phyloP scores from a whole-genome alignment of 53 echinoderm and acorn worm genomes.

The Antedon mediterranea region DNA sequence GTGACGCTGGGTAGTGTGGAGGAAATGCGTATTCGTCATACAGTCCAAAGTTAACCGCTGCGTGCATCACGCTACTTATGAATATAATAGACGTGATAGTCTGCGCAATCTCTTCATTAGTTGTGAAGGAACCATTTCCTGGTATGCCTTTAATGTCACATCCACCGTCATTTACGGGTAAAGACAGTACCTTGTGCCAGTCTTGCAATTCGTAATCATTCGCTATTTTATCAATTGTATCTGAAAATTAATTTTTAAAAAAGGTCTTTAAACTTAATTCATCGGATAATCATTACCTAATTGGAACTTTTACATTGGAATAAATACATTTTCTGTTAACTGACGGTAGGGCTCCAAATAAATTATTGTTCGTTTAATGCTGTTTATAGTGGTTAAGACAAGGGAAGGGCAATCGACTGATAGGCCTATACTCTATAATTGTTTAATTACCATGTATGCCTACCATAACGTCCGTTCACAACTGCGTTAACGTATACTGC shows the following conservation, averaged over 20 bases:
- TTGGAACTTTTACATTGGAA: no score
- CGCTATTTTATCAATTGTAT: slow-evolving; percentile 20
- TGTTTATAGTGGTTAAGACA: no score
- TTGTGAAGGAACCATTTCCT: slow-evolving; percentile 20
- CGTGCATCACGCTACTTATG: slow-evolving; percentile 68
- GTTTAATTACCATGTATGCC: neutral
- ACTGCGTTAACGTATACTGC: slow-evolving; percentile 9
- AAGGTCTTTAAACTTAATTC: no score
- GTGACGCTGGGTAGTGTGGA: slow-evolving; percentile 57
- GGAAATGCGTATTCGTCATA: slow-evolving; percentile 87
- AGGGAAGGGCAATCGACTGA: no score
- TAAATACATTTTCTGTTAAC: no score
- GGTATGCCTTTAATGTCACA: slow-evolving; percentile 16
- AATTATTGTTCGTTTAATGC: no score
- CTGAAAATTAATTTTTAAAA: neutral
- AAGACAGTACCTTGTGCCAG: slow-evolving; percentile 16
- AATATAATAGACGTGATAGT: slow-evolving; percentile 55
- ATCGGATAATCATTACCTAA: no score
- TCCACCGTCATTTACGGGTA: neutral
- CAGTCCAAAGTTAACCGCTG: slow-evolving; percentile 68
- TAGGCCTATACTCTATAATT: no score
- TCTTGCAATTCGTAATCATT: slow-evolving; percentile 57
- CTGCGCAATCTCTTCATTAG: slow-evolving; percentile 11
- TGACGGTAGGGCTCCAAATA: no score
- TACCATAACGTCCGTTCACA: slow-evolving; percentile 20